Conservation (phyloP, 1,140 invertebrate genomes). For the Conopomorpha cramerella region DNA sequence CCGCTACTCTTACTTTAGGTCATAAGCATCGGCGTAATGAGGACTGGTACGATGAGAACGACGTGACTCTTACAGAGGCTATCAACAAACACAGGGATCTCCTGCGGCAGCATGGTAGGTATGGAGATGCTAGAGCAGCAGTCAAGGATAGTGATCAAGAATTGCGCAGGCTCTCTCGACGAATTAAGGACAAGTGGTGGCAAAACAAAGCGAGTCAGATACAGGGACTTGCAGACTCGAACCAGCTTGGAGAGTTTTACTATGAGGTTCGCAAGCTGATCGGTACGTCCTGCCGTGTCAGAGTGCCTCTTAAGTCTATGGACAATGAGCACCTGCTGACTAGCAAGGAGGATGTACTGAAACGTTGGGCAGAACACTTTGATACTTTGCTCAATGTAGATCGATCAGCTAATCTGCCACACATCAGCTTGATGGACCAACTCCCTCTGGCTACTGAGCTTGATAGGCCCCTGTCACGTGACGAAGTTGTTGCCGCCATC, state of each 20-base stretch:
- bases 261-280: conserved; percentile 7
- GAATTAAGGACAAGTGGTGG: too few relatives aligned
- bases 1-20: conserved; percentile 6
- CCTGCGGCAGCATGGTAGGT: conserved; percentile 1
- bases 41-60: conserved; percentile 15
- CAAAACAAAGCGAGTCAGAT: conserved; percentile 9
- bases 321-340: conserved; percentile 1
- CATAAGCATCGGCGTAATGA: conserved; percentile 5
- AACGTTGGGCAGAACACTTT: conserved; percentile 5
- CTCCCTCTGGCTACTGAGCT: too few relatives aligned
- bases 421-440: too few relatives aligned
- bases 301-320: conserved; percentile 3
- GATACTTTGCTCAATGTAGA: conserved; percentile 5
- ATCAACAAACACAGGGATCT: conserved; percentile 7
- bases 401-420: too few relatives aligned
- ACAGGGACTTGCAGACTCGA: too few relatives aligned
- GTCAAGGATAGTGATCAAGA: conserved; percentile 8
- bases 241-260: conserved; percentile 13
- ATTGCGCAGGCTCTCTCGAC: conserved; percentile 6
- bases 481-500: too few relatives aligned
- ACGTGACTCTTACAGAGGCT: conserved; percentile 6
- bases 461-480: too few relatives aligned
- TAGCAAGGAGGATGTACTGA: conserved; percentile 4
- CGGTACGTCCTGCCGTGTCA: neutral
- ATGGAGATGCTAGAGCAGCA: neutral